Evolutionary conservation across 2,113 vertebrate genomes (phyloP), one percentile per base, ranked within the genome.

Genomic region (Psephotus haematonotus): DNA sequence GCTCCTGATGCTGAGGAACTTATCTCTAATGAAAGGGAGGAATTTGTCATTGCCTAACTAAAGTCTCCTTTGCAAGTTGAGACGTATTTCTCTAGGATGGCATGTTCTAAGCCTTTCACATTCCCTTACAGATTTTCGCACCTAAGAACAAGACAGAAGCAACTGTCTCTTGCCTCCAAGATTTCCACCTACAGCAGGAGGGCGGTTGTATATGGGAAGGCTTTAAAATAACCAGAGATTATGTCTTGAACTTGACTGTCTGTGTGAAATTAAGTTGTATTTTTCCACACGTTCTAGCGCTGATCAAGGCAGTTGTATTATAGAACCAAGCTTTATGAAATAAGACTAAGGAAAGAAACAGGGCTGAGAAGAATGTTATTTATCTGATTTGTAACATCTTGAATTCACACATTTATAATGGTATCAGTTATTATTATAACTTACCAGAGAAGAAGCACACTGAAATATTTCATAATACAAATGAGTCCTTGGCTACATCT

Each of bases 1-100:
- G 67, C n/a, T 88, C 5, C 43, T 86, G 70, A 65, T 59, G 63
- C 63, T 55, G 60, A 97, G 55, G 84, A 95, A 24, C 89, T 55
- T 69, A 43, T 62, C 62, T 87, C 13, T 92, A 90, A 92, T 19
- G 75, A 83, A 60, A 75, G 33, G 35, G 91, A 95, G 68, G 89
- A 94, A 97, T 97, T 86, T 95, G 84, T 96, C 78, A 37, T 93
- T 96, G 84, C 82, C 35, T 94, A 95, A 96, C 76, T 75, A 83
- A 71, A 74, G 50, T 74, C 63, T 62, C 35, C 82, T 92, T 71
- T 93, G 78, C 89, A 97, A 96, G 95, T 17, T 93, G 92, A 90
- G 57, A 82, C 80, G 62, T 68, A 91, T 0, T 90, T 69, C 78
- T 80, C 47, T 71, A 57, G 50, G 25, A 76, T 82, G 70, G 77